Percentiles rank a stretch among this genome's conserved stretches.
phyloP scores from a whole-genome alignment of 92 coral and sea anemone genomes.

The Zoanthus gigantus region DNA sequence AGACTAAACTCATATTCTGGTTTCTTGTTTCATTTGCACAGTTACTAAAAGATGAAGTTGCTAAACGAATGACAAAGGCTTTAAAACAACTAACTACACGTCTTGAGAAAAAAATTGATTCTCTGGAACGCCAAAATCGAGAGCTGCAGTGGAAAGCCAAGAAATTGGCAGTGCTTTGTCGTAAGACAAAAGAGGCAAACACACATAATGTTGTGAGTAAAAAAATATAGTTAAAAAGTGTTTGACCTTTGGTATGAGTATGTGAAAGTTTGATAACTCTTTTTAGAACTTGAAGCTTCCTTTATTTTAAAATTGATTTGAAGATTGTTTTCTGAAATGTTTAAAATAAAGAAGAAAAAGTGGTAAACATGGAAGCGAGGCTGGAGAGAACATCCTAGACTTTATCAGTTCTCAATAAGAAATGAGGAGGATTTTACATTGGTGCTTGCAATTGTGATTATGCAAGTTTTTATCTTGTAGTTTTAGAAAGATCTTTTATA shows the following conservation, averaged over 20 bases:
- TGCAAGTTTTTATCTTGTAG: too few species aligned
- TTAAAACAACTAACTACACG: conserved; percentile 41
- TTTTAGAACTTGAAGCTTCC: neutral
- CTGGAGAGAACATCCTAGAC: too few species aligned
- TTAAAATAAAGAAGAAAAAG: too few species aligned
- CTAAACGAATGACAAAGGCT: conserved; percentile 32
- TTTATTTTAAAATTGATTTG: too few species aligned
- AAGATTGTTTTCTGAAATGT: too few species aligned
- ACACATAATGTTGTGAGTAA: neutral
- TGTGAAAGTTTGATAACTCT: neutral
- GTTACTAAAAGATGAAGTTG: conserved; percentile 32
- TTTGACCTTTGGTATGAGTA: neutral
- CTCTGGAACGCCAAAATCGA: conserved; percentile 31
- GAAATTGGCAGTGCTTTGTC: conserved; percentile 12
- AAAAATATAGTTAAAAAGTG: neutral
- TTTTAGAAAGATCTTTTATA: too few species aligned
- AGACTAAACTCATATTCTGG: neutral
- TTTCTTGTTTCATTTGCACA: neutral
- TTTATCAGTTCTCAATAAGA: too few species aligned
- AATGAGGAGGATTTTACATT: too few species aligned
- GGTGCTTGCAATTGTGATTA: too few species aligned
- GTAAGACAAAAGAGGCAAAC: conserved; percentile 15
- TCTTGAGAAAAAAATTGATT: conserved; percentile 45
- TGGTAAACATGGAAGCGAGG: too few species aligned
- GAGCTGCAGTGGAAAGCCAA: conserved; percentile 46